Evolutionary conservation across 2,797 vertebrate genomes (phyloP).

Genomic region (Decapterus maruadsi): DNA sequence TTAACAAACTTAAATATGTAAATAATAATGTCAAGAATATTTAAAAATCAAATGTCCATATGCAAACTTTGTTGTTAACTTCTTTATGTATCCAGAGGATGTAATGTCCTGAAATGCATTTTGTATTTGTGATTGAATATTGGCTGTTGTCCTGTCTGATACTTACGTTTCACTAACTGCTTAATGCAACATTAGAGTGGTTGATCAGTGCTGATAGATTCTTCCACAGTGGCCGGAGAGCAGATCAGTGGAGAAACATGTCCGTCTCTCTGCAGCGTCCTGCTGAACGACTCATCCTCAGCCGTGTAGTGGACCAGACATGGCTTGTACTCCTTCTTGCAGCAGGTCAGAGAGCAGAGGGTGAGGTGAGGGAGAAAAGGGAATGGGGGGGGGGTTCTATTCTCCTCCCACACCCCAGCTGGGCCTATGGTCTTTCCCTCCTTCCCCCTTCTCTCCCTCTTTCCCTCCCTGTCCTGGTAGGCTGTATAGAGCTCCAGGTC

Average conservation of each 20-base stretch:
- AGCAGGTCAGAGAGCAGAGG: slow-evolving; percentile 76
- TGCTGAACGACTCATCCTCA: slow-evolving; percentile 6
- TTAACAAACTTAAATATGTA: no score
- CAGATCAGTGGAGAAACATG: neutral
- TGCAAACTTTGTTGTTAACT: no score
- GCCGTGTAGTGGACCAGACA: slow-evolving; percentile 52
- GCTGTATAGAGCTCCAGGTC: slow-evolving; percentile 71
- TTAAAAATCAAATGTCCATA: no score
- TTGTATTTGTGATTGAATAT: neutral
- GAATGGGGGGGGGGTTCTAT: slow-evolving; percentile 27
- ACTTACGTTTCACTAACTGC: neutral
- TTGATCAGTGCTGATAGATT: neutral
- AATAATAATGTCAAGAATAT: no score
- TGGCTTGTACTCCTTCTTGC: slow-evolving; percentile 37
- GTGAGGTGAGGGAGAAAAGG: slow-evolving; percentile 63
- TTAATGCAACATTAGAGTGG: neutral
- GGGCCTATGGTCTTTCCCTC: slow-evolving; percentile 60
- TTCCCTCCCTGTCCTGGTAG: slow-evolving; percentile 52
- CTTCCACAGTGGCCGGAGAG: neutral
- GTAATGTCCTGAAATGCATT: no score
- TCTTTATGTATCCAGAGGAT: no score
- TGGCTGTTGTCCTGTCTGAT: neutral
- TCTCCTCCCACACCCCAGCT: slow-evolving; percentile 77
- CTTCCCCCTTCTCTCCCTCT: slow-evolving; percentile 45
- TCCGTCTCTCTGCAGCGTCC: neutral